These are phyloP conservation scores for Drosophila mayaguana DNA, from an alignment of 2,888 invertebrate species.

Conservation along the genomic window DNA sequence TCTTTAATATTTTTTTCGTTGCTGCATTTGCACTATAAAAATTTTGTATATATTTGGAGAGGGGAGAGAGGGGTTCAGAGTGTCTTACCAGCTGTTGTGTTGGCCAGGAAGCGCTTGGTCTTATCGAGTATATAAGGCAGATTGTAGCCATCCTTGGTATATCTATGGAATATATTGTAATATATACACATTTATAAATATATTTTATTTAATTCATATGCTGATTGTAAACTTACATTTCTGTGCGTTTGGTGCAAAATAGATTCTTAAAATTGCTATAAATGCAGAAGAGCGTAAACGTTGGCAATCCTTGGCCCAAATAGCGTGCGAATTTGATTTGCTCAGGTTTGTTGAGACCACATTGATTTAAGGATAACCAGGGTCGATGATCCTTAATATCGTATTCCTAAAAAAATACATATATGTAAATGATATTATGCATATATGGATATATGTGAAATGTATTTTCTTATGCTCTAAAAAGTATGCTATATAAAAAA, in stretches of 20 bases:
- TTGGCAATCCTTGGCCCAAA: conserved; percentile 85
- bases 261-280: conserved; percentile 85
- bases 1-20: conserved; percentile 45
- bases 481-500: not conserved
- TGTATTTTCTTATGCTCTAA: not conserved
- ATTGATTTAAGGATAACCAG: conserved; percentile 84
- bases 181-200: not conserved
- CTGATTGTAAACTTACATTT: conserved; percentile 79
- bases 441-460: not conserved
- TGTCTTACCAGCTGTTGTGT: conserved; percentile 84
- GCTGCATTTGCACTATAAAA: conserved; percentile 73
- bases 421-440: not conserved
- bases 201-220: not conserved
- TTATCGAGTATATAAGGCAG: conserved; percentile 85
- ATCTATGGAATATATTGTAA: conserved; percentile 48
- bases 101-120: conserved; percentile 85
- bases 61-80: not conserved
- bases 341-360: conserved; percentile 85
- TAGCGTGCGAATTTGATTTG: conserved; percentile 85
- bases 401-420: conserved; percentile 77
- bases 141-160: conserved; percentile 85
- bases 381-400: conserved; percentile 85
- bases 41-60: not conserved
- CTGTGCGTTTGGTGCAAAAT: conserved; percentile 85
- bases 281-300: conserved; percentile 85